Evolutionary conservation across 2,888 invertebrate genomes (phyloP), one percentile per base, ranked within the genome.

Genomic region (Amphimallon solstitiale): DNA sequence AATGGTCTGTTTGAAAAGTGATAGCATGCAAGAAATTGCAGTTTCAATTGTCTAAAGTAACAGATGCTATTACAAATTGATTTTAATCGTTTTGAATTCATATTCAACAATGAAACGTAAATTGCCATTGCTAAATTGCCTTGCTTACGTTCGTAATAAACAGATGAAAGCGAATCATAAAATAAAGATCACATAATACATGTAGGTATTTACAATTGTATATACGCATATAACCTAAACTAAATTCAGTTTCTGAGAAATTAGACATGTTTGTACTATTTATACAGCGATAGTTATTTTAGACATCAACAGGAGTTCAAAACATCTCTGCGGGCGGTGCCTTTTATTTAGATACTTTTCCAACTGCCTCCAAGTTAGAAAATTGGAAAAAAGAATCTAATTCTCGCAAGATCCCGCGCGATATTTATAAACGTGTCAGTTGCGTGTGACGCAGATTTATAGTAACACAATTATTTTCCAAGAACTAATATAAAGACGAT

Each of bases 381-480:
- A 59, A 59, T 3, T n/a, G 4, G 29, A 2, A 59, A 17, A 43
- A 43, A 43, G 40, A 43, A 29, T 29, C 56, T 54, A 54, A 59
- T 40, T 54, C 54, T 12, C 38, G 54, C 54, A 38, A 9, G 38
- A 54, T 43, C 56, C 56, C 14, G 43, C 21, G 12, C 5, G 7
- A 40, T 54, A 59, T 59, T 59, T 59, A 43, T 59, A 59, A 59
- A 59, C 56, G 56, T 59, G 56, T 59, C 56, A 59, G 43, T 43
- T 59, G 43, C 29, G 12, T 43, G 56, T 43, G 56, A 43, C 56
- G 56, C 56, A 43, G 56, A 43, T 59, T 59, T 59, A 59, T 43
- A 59, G 43, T 59, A 59, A 59, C 56, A 59, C 56, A 59, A 59
- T 59, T 59, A 59, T 59, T 59, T 59, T 59, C 56, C 56, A 23